Evolutionary conservation across 1,140 invertebrate genomes (phyloP), one percentile per base, ranked within the genome.

Genomic region (Geopemphigus sp.): DNA sequence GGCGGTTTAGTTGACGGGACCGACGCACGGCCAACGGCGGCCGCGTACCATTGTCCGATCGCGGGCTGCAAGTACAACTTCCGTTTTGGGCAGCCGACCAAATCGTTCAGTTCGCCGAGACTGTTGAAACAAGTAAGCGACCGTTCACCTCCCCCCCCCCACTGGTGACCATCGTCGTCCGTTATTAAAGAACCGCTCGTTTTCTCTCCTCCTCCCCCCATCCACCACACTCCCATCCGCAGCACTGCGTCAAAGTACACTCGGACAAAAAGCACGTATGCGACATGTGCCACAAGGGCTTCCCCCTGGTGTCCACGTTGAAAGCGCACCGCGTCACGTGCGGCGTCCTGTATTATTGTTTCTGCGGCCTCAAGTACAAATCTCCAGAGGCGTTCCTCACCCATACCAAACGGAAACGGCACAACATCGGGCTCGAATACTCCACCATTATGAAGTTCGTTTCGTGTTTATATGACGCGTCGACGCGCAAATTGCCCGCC

Each of bases 241-340:
- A 81, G 81, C 81, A 81, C 17, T 78, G 63, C 53, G 63, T 81
- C 2, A 81, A 81, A 66, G 81, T 81, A 19, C 81, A 81, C 78
- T 64, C 61, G 3, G 73, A 73, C 5, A 81, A 76, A 47, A 81
- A 64, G 19, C 76, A 56, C 22, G 66, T 63, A 54, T 81, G 81
- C 76, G 45, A 73, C 22, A 81, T 76, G 19, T 81, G 81, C 45
- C 50, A 54, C 32, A 76, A 76, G 64, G 59, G 59, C 1, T 81
- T 81, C 57, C 54, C 81, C 19, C 56, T 81, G 6, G 81, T 78
- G n/a, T 73, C 68, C 0, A 81, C 59, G 24, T 61, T 81, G 29
- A 73, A 64, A 14, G 56, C 61, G 17, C 81, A 81, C 50, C 32
- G 39, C 17, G 17, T 73, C 11, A 66, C 17, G 39, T 81, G 81